Conservation (phyloP, 2,888 invertebrate genomes). For the Periphyllus acericola region DNA sequence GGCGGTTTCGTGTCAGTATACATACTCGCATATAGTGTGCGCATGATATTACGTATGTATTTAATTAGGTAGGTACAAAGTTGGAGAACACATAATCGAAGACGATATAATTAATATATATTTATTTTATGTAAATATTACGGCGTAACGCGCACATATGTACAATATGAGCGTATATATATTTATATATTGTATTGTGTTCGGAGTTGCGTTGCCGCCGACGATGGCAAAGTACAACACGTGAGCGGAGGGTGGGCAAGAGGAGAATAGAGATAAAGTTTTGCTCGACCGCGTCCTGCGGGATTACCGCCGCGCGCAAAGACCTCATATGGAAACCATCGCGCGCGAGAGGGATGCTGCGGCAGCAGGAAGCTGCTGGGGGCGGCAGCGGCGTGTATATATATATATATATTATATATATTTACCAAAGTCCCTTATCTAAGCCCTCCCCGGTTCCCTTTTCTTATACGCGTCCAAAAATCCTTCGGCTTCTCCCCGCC, state of each 20-base stretch:
- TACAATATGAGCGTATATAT: not conserved
- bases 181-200: not conserved
- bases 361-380: not conserved
- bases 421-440: constrained; percentile 58
- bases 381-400: not conserved
- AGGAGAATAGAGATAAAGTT: constrained; percentile 51
- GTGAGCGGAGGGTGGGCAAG: not conserved
- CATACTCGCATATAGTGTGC: too few species aligned
- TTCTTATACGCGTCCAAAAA: constrained; percentile 53
- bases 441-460: constrained; percentile 48
- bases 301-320: constrained; percentile 53
- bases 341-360: constrained; percentile 4
- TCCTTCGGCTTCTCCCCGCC: constrained; percentile 15
- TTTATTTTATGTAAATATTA: not conserved
- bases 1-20: too few species aligned
- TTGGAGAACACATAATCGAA: too few species aligned
- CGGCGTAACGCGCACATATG: too few species aligned
- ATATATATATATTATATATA: too few species aligned
- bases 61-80: too few species aligned
- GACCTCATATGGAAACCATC: constrained; percentile 56
- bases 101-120: not conserved
- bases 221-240: too few species aligned
- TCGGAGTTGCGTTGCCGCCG: not conserved
- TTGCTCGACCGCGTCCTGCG: constrained; percentile 61
- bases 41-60: too few species aligned